These are phyloP conservation scores for Drosophila histrio DNA, from an alignment of 2,888 invertebrate genomes.

Conservation along the genomic window DNA sequence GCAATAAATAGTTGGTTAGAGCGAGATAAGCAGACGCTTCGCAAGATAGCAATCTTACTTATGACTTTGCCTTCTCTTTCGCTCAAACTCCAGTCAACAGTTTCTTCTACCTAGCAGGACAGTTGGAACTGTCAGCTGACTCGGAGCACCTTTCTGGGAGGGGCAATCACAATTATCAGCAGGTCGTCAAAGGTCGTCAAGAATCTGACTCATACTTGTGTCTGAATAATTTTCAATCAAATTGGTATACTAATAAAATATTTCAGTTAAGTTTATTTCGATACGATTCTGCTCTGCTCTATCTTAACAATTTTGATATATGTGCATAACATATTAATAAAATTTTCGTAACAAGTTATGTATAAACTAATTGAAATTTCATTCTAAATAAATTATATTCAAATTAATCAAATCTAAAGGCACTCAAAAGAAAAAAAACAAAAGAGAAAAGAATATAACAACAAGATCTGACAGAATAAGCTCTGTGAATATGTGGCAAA, in stretches of 20 bases:
- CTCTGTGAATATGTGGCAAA: slow-evolving; percentile 36
- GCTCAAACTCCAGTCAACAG: neutral
- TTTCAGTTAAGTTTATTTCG: neutral
- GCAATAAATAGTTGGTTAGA: slow-evolving; percentile 1
- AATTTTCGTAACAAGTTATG: neutral
- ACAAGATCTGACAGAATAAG: slow-evolving; percentile 22
- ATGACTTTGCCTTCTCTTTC: slow-evolving; percentile 1
- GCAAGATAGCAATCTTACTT: neutral
- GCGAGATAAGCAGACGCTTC: neutral
- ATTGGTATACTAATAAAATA: neutral
- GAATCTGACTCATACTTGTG: neutral
- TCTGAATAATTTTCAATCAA: neutral
- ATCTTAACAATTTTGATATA: neutral
- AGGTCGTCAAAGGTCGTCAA: slow-evolving; percentile 8
- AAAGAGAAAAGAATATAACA: neutral
- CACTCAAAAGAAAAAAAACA: slow-evolving; percentile 23
- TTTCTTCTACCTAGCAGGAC: slow-evolving; percentile 4
- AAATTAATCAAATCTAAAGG: slow-evolving; percentile 54
- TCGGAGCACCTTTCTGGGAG: slow-evolving; percentile 20
- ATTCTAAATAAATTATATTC: slow-evolving; percentile 20
- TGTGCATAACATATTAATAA: neutral
- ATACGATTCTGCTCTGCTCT: neutral
- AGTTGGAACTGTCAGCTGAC: neutral
- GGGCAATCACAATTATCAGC: slow-evolving; percentile 9
- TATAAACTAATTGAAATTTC: slow-evolving; percentile 14